Percentiles rank a stretch among this genome's conserved stretches.
Conservation (phyloP, 1,140 invertebrate species). For the Pristionchus pacificus region DNA sequence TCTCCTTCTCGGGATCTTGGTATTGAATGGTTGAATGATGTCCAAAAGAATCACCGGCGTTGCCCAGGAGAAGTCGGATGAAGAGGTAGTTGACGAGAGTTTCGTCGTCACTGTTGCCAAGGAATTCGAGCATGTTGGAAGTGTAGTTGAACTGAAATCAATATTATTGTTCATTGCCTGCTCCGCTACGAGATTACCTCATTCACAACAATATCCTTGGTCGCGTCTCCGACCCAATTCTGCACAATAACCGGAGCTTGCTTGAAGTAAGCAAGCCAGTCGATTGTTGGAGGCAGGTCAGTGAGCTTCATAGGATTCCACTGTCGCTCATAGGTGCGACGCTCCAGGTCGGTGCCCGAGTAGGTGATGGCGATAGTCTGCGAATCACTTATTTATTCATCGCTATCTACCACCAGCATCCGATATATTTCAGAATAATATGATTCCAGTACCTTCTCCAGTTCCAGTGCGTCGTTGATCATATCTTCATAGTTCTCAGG, state of each 20-base stretch:
- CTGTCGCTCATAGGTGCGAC: background rate
- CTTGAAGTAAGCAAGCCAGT: background rate
- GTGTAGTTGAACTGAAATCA: background rate
- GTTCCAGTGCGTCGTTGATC: background rate
- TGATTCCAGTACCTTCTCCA: background rate
- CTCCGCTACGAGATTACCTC: background rate
- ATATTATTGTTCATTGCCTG: background rate
- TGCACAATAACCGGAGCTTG: background rate
- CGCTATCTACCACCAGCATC: too few species aligned
- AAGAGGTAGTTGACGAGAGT: constrained; percentile 36
- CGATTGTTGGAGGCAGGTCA: background rate
- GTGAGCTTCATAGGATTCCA: background rate
- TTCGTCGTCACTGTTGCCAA: background rate
- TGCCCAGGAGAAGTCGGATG: constrained; percentile 22
- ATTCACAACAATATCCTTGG: too few species aligned
- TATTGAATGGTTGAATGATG: too few species aligned
- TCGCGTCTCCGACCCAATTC: background rate
- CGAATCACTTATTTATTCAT: too few species aligned
- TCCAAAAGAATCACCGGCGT: too few species aligned
- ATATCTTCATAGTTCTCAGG: background rate
- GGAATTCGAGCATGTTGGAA: background rate
- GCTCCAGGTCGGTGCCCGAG: background rate
- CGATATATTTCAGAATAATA: too few species aligned
- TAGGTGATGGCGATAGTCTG: background rate
- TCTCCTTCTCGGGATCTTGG: too few species aligned